A percentile compares a stretch with the other conserved stretches of the same genome.
These are phyloP conservation scores for human DNA, from an alignment of 2,113 vertebrate species.

Conservation along the genomic window DNA sequence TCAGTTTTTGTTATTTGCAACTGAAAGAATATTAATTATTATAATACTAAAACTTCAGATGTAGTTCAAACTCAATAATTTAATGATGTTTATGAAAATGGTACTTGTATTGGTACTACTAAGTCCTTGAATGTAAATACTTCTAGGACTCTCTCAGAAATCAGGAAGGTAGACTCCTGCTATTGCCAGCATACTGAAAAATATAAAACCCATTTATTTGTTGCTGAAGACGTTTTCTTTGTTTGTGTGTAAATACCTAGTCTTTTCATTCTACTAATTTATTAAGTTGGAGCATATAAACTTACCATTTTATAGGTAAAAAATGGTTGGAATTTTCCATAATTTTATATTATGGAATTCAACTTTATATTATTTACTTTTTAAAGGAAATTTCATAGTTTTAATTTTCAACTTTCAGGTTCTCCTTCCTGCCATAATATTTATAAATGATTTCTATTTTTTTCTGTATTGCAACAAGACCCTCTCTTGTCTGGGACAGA, in stretches of 20 bases:
- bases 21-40: neutral
- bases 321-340: neutral
- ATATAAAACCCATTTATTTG: neutral
- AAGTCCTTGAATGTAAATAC: neutral
- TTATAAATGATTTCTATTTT: neutral
- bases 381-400: constrained; percentile 13
- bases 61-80: neutral
- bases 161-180: neutral
- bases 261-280: constrained; percentile 36
- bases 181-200: neutral
- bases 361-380: neutral
- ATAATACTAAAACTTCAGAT: too few relatives aligned
- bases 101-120: neutral
- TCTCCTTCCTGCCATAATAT: neutral
- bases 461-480: neutral
- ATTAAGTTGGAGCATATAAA: neutral
- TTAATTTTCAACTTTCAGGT: neutral
- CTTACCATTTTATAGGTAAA: constrained; percentile 14
- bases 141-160: constrained; percentile 7
- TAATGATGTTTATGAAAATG: neutral
- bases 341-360: neutral
- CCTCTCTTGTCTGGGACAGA: neutral
- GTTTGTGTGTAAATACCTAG: neutral
- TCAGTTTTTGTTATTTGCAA: neutral
- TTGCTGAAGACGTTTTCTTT: neutral